Evolutionary conservation across 1,140 invertebrate species (phyloP).

Genomic region (Homarus americanus): DNA sequence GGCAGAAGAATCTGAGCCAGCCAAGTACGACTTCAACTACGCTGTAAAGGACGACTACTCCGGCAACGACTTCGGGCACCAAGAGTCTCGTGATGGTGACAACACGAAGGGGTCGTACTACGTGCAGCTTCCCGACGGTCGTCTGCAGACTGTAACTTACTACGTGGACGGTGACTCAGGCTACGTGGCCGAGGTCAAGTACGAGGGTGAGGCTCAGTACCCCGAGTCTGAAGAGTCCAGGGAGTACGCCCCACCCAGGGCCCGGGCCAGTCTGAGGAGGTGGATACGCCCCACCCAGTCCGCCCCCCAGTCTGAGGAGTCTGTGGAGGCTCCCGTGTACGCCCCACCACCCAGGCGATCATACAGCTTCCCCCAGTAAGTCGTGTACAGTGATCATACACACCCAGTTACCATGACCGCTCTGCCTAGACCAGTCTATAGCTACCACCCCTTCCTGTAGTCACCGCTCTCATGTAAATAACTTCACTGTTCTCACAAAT

Average conservation of each 20-base stretch:
- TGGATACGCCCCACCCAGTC: no score
- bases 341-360: no score
- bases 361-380: no score
- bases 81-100: neutral
- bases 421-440: no score
- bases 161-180: constrained; percentile 2
- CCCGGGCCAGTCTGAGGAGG: no score
- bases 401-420: no score
- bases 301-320: neutral
- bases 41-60: neutral
- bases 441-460: no score
- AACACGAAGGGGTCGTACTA: neutral
- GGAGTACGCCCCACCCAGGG: neutral
- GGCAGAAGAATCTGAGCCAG: neutral
- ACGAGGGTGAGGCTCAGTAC: neutral
- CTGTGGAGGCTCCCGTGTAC: neutral
- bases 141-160: neutral
- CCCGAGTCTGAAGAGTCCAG: neutral
- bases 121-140: neutral
- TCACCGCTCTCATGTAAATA: no score
- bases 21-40: neutral
- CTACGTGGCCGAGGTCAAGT: neutral
- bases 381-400: no score
- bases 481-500: no score
- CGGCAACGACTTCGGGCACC: neutral